A percentile compares a stretch with the other conserved stretches of the same genome.
phyloP scores from a whole-genome alignment of 2,113 vertebrate species.

The Zapornia atra region DNA sequence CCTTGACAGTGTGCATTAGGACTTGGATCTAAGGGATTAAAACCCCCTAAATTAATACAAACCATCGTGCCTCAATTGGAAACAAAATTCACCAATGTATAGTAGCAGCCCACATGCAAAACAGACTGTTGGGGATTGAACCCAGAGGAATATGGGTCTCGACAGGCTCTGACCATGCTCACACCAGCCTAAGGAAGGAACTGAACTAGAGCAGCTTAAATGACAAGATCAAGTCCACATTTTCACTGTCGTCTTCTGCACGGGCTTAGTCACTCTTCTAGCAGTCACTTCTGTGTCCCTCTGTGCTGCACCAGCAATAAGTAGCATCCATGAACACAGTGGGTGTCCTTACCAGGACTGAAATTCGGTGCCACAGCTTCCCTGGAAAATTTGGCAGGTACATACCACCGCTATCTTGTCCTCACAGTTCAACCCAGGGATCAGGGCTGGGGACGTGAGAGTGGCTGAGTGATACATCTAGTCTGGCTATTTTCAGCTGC shows the following conservation, averaged over 20 bases:
- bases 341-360: not conserved
- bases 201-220: not conserved
- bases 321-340: not conserved
- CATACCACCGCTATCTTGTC: not conserved
- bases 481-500: slow-evolving; percentile 40
- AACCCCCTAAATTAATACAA: not conserved
- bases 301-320: not conserved
- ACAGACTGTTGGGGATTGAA: not conserved
- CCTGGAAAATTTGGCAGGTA: not conserved
- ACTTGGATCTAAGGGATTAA: not conserved
- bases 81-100: not conserved
- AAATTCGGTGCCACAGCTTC: not conserved
- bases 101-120: not conserved
- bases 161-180: not conserved
- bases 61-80: not conserved
- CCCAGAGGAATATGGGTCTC: not conserved
- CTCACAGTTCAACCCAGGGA: not conserved
- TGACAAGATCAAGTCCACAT: not conserved
- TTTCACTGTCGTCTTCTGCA: not conserved
- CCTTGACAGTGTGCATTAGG: not conserved
- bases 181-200: not conserved
- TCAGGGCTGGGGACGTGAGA: not conserved
- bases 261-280: not conserved
- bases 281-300: not conserved
- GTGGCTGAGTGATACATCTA: not conserved